Conservation (phyloP, 2,797 vertebrate species). For the Myotis pilosus region DNA sequence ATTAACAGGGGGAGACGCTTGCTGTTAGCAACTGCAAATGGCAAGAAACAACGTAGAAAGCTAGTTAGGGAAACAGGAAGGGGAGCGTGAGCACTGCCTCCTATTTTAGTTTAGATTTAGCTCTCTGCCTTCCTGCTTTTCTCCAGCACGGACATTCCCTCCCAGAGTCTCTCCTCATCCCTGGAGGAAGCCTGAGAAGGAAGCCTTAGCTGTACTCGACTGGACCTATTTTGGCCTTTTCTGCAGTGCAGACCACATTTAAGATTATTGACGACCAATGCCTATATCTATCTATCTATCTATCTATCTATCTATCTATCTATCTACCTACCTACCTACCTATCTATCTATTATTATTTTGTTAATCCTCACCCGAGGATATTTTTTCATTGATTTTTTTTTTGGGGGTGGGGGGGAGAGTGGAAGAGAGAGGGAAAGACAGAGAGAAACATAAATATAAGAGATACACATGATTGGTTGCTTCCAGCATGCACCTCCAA, state of each 20-base stretch:
- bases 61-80: not conserved
- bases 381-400: too few relatives aligned
- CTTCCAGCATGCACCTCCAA: too few relatives aligned
- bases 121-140: not conserved
- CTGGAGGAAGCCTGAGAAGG: not conserved
- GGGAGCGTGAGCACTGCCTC: not conserved
- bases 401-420: too few relatives aligned
- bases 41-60: slow-evolving; percentile 30
- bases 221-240: not conserved
- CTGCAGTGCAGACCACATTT: not conserved
- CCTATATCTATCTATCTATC: accelerated
- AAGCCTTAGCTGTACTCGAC: not conserved
- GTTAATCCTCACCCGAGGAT: too few relatives aligned
- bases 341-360: not conserved
- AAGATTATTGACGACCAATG: not conserved
- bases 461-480: too few relatives aligned
- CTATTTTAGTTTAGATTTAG: not conserved
- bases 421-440: too few relatives aligned
- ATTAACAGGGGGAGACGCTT: slow-evolving; percentile 43
- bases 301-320: not conserved
- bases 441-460: too few relatives aligned
- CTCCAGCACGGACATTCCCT: not conserved
- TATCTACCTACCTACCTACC: too few relatives aligned
- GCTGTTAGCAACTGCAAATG: slow-evolving; percentile 43
- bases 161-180: not conserved